Evolutionary conservation across 1,140 invertebrate genomes (phyloP).

Genomic region (Neotoxoptera formosana): DNA sequence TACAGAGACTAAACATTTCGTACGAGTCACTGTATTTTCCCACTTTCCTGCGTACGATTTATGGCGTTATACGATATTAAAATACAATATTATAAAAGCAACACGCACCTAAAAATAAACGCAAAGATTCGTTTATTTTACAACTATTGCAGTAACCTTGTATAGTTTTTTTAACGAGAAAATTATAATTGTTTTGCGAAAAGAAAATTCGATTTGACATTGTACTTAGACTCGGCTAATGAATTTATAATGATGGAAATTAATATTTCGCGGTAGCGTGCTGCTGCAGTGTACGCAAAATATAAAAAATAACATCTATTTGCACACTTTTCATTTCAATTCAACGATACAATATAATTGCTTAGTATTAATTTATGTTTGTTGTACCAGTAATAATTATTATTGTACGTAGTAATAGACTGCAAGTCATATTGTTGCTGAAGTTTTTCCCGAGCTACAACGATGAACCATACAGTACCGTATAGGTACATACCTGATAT

Average conservation of each 20-base stretch:
- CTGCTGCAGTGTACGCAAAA: background rate
- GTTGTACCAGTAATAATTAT: background rate
- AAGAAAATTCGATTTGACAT: slow-evolving; percentile 2
- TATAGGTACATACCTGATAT: background rate
- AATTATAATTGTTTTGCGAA: background rate
- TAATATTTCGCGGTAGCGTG: background rate
- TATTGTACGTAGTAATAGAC: background rate
- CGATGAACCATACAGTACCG: background rate
- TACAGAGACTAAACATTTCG: too few relatives aligned
- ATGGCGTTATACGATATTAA: background rate
- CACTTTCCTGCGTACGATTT: background rate
- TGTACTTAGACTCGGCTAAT: background rate
- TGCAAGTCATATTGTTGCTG: background rate
- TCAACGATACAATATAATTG: background rate
- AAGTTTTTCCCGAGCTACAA: background rate
- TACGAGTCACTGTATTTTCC: background rate
- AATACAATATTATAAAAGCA: background rate
- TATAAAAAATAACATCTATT: background rate
- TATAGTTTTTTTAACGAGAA: background rate
- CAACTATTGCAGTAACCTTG: background rate
- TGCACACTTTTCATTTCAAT: background rate
- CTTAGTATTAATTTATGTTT: background rate
- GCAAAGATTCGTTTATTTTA: background rate
- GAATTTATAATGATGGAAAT: slow-evolving; percentile 25
- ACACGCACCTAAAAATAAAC: background rate